phyloP scores from a whole-genome alignment of 2,888 invertebrate genomes.

The Eilema depressum region DNA sequence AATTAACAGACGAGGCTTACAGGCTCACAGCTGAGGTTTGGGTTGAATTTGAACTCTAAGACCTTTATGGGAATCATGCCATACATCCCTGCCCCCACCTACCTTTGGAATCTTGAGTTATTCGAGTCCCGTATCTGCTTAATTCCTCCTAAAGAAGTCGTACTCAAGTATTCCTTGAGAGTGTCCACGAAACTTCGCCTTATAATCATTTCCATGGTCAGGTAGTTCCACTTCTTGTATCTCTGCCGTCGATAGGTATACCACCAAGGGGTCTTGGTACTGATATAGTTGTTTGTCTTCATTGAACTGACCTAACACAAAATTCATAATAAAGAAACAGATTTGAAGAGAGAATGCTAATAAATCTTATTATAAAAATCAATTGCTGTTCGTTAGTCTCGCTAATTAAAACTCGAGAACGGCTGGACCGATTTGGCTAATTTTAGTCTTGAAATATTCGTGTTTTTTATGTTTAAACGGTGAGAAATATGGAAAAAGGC shows the following conservation, averaged over 20 bases:
- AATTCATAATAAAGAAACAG: not conserved
- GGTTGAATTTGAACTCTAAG: too few species aligned
- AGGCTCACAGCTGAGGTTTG: too few species aligned
- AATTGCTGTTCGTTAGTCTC: too few species aligned
- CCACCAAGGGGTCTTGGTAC: constrained; percentile 41
- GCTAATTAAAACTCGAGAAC: too few species aligned
- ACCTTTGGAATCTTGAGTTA: constrained; percentile 55
- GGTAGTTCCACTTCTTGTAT: constrained; percentile 39
- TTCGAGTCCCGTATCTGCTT: constrained; percentile 56
- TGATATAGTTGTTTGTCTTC: not conserved
- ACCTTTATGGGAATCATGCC: too few species aligned
- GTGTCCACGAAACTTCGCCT: constrained; percentile 65
- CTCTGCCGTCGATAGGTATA: constrained; percentile 52
- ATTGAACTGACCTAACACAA: not conserved
- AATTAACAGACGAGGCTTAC: too few species aligned
- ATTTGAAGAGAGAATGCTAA: not conserved
- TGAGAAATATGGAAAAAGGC: too few species aligned
- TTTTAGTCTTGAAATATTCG: too few species aligned
- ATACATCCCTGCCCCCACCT: too few species aligned
- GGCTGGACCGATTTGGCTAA: too few species aligned
- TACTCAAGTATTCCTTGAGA: constrained; percentile 63
- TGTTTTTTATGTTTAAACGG: too few species aligned
- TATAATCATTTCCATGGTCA: constrained; percentile 68
- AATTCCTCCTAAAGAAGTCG: constrained; percentile 65
- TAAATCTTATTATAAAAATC: too few species aligned